Percentiles rank a stretch among this genome's conserved stretches.
These are phyloP conservation scores for Drosophila busckii DNA, from an alignment of 1,140 invertebrate species.

Conservation along the genomic window DNA sequence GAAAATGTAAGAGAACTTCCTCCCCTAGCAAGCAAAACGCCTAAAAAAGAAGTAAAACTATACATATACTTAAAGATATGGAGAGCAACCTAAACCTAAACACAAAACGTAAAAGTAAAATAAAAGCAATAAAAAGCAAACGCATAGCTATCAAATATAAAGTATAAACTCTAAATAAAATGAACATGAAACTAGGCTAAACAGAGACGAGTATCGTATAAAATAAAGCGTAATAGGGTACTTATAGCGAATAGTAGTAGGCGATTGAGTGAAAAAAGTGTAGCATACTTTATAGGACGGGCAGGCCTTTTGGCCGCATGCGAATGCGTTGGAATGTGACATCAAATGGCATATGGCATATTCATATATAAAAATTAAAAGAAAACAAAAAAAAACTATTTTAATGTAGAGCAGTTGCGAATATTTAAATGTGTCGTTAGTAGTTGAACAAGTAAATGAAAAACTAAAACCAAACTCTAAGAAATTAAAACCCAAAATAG, in stretches of 20 bases:
- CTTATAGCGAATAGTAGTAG: conserved; percentile 23
- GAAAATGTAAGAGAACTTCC: conserved; percentile 30
- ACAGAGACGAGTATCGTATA: conserved; percentile 12
- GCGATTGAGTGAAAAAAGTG: conserved; percentile 41
- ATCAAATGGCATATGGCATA: conserved; percentile 61
- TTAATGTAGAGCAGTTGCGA: conserved; percentile 74
- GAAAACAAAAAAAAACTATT: conserved; percentile 60
- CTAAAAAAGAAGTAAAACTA: conserved; percentile 25
- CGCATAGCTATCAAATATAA: conserved; percentile 66
- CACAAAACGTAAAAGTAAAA: conserved; percentile 37
- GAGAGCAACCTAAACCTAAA: conserved; percentile 16
- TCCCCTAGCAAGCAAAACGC: conserved; percentile 30
- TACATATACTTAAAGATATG: conserved; percentile 30
- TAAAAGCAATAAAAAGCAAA: conserved; percentile 74
- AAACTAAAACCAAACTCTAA: conserved; percentile 10
- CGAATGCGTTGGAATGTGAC: conserved; percentile 23
- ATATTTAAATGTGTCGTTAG: conserved; percentile 76
- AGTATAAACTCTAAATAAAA: conserved; percentile 33
- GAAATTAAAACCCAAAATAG: conserved; percentile 37
- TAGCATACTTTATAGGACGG: conserved; percentile 54
- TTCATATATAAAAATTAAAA: conserved; percentile 9
- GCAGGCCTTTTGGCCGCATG: conserved; percentile 53
- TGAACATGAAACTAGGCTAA: conserved; percentile 36
- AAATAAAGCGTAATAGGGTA: conserved; percentile 17
- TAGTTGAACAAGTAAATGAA: conserved; percentile 35